Base-by-base conservation (phyloP, 1,140 invertebrate species). In the Drosophila parabipectinata region DNA sequence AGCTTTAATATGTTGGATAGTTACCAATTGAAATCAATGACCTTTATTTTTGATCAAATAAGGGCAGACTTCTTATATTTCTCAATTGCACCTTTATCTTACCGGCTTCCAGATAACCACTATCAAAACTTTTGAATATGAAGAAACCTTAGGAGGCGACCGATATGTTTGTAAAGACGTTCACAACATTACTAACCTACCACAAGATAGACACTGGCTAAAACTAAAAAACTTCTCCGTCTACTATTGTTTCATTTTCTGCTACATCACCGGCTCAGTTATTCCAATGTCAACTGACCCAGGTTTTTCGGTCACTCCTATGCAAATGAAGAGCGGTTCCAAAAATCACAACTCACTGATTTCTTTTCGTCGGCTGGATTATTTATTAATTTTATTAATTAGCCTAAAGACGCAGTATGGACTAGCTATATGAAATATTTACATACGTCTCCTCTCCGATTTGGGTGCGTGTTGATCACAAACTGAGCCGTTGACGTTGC, bases 261-360 rank as follows among this genome's bases (percentile, higher is more conserved):
- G 32, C 30, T 39, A 10, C 6, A 41, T 57, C 9, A 18, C 18
- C 8, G 12, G 37, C 7, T 45, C 63, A 87, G 7, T 45, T 72
- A 87, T 87, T 85, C 73, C 66, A 84, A 84, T 81, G 74, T 32
- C 57, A 63, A 24, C 12, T 58, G 77, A 74, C 61, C 84, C 61
- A 81, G 37, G 76, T 73, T 69, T 59, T 62, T 56, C 45, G 10
- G 47, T 56, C 59, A 53, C 39, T 67, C 32, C 55, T 71, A 79
- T 79, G 63, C 72, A 66, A 74, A 74, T 74, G 32, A 56, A 7
- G 28, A n/a, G 28, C 15, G 60, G 28, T 21, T 37, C 37, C 56
- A 73, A 54, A 63, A 54, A 55, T 39, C 32, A 62, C 28, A 7
- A 61, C 14, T 62, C 69, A 74, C 24, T 45, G 37, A 30, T 37